Evolutionary conservation across 2,888 invertebrate genomes (phyloP).

Genomic region (Drosophila vallismaia): DNA sequence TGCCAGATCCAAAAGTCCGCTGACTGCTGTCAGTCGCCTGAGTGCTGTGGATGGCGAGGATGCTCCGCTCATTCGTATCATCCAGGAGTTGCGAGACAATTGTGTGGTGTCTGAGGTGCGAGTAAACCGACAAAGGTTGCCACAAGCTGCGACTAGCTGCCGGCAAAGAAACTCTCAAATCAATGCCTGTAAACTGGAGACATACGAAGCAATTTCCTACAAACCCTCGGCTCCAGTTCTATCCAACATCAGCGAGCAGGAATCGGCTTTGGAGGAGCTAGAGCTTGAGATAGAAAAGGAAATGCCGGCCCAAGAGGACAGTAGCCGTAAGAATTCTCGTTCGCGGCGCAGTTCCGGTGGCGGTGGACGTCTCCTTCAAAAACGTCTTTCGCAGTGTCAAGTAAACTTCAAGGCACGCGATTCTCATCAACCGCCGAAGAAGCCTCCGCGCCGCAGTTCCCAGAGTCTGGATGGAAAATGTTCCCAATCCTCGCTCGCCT

Average conservation of each 20-base stretch:
- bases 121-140: conserved; percentile 77
- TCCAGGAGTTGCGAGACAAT: conserved; percentile 82
- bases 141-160: conserved; percentile 1
- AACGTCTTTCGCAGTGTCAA: conserved; percentile 72
- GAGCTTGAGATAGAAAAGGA: neutral
- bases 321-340: conserved; percentile 30
- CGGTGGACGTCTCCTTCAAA: conserved; percentile 77
- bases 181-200: conserved; percentile 15
- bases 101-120: conserved; percentile 82
- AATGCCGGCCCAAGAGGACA: conserved; percentile 14
- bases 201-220: conserved; percentile 43
- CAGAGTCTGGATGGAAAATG: conserved; percentile 63
- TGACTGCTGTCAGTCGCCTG: conserved; percentile 43
- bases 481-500: conserved; percentile 62
- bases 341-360: conserved; percentile 62
- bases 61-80: conserved; percentile 82
- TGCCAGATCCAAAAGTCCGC: conserved; percentile 9
- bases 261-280: conserved; percentile 55
- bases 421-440: conserved; percentile 72
- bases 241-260: conserved; percentile 64
- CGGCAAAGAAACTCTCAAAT: conserved; percentile 4
- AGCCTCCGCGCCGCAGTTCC: conserved; percentile 81
- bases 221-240: conserved; percentile 55
- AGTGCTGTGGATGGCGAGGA: conserved; percentile 69
- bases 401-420: conserved; percentile 71